Conservation (phyloP, 2,888 invertebrate species). For the Schrankia costaestrigalis region DNA sequence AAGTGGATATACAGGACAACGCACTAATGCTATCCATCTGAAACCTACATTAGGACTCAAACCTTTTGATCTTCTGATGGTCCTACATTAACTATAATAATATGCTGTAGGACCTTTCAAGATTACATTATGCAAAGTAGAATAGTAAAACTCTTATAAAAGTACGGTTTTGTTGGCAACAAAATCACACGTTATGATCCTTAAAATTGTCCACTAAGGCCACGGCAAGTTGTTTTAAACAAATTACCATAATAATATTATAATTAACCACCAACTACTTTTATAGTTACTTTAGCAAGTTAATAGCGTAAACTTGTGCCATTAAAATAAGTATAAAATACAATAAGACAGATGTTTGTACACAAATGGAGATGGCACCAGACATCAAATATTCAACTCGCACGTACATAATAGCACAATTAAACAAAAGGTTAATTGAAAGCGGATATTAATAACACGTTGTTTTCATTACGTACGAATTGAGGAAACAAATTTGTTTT, state of each 20-base stretch:
- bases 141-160: too few relatives aligned
- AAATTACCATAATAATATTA: constrained; percentile 23
- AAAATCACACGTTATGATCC: constrained; percentile 9
- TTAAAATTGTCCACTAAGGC: constrained; percentile 17
- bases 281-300: neutral
- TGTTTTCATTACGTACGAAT: too few relatives aligned
- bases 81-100: too few relatives aligned
- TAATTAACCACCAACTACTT: constrained; percentile 8
- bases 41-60: too few relatives aligned
- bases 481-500: too few relatives aligned
- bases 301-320: constrained; percentile 1
- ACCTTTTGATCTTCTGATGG: too few relatives aligned
- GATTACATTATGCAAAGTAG: too few relatives aligned
- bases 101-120: too few relatives aligned
- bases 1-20: too few relatives aligned
- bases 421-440: constrained; percentile 9
- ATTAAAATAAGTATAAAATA: constrained; percentile 1
- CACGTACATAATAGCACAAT: neutral
- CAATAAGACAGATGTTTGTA: constrained; percentile 1
- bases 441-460: constrained; percentile 4
- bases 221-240: constrained; percentile 18
- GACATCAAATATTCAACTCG: too few relatives aligned
- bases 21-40: too few relatives aligned
- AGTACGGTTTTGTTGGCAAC: too few relatives aligned
- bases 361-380: constrained; percentile 1